Conservation (phyloP, 2,797 vertebrate genomes). For the Thalassophryne amazonica region DNA sequence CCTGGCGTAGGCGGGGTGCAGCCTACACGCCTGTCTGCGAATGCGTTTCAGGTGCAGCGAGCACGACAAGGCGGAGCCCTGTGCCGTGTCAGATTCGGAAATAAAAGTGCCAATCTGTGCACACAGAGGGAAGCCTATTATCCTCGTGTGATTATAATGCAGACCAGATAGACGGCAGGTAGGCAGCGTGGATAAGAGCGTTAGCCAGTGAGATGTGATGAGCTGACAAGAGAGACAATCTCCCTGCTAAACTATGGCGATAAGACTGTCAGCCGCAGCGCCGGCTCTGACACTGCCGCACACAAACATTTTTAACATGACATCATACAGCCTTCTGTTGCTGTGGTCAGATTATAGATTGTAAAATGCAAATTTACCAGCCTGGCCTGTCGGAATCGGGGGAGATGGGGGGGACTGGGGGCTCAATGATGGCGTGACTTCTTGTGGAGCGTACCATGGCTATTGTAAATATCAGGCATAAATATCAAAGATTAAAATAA, state of each 20-base stretch:
- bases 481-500: too few relatives aligned
- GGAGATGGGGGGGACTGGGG: too few relatives aligned
- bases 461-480: too few relatives aligned
- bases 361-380: too few relatives aligned
- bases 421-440: too few relatives aligned
- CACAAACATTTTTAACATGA: too few relatives aligned
- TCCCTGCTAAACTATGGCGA: conserved; percentile 65
- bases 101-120: conserved; percentile 67
- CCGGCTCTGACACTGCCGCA: conserved; percentile 37
- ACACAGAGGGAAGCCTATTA: conserved; percentile 59
- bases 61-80: conserved; percentile 34
- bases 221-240: conserved; percentile 73
- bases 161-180: conserved; percentile 75
- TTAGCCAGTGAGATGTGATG: conserved; percentile 62
- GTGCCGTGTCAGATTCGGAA: conserved; percentile 36
- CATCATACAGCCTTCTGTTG: too few relatives aligned
- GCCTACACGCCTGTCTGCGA: conserved; percentile 44
- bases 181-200: conserved; percentile 71
- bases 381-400: too few relatives aligned
- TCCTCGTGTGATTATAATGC: conserved; percentile 67
- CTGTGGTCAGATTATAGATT: too few relatives aligned
- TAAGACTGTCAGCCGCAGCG: conserved; percentile 63
- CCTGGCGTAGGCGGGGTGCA: conserved; percentile 34
- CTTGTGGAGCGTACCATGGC: too few relatives aligned
- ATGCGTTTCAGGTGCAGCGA: conserved; percentile 51